phyloP scores from a whole-genome alignment of 2,888 invertebrate species.

The Tetragonisca angustula region DNA sequence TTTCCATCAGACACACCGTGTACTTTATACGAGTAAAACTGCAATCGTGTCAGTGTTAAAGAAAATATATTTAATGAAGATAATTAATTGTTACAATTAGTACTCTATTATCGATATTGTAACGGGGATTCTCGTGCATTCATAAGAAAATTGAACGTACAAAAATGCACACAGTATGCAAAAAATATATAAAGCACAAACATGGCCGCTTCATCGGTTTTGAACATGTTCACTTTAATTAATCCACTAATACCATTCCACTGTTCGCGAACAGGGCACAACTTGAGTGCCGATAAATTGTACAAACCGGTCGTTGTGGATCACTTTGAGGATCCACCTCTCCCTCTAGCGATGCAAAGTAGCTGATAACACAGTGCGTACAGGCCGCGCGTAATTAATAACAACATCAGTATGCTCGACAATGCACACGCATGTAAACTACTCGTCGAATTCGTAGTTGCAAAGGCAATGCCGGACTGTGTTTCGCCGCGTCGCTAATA shows the following conservation, averaged over 20 bases:
- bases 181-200: too few relatives aligned
- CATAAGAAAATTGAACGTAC: too few relatives aligned
- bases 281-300: background rate
- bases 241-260: background rate
- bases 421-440: conserved; percentile 27
- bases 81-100: too few relatives aligned
- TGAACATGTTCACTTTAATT: too few relatives aligned
- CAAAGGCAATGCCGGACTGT: conserved; percentile 10
- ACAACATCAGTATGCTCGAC: conserved; percentile 11
- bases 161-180: too few relatives aligned
- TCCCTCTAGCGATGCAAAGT: background rate
- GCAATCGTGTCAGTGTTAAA: too few relatives aligned
- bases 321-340: background rate
- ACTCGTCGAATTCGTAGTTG: background rate
- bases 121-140: background rate
- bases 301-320: background rate
- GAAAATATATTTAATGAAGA: too few relatives aligned
- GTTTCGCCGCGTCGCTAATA: conserved; percentile 5
- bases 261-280: background rate
- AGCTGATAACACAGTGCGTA: conserved; percentile 5
- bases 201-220: too few relatives aligned
- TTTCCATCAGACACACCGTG: background rate
- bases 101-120: too few relatives aligned
- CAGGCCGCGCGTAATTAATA: conserved; percentile 30
- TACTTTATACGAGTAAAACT: background rate